A percentile compares a stretch with the other conserved stretches of the same genome.
These are phyloP conservation scores for Nothocercus nigrocapillus DNA, from an alignment of 2,113 vertebrate genomes.

Conservation along the genomic window DNA sequence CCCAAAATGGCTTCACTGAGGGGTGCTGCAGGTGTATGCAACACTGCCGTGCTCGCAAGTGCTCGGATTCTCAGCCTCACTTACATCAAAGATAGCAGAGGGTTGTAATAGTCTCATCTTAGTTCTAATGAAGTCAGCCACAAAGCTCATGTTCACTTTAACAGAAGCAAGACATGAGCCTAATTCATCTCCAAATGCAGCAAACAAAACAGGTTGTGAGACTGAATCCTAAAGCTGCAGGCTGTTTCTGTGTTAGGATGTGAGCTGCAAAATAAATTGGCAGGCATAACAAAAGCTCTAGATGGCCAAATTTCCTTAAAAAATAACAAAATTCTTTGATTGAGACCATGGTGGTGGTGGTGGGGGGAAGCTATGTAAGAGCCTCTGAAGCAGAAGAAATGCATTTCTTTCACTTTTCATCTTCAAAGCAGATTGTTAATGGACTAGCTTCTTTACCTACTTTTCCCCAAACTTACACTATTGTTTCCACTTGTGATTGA, in stretches of 20 bases:
- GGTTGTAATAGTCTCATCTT: neutral
- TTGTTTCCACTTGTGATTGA: neutral
- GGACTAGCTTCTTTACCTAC: neutral
- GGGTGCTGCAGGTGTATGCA: neutral
- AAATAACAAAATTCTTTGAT: neutral
- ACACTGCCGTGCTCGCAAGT: neutral
- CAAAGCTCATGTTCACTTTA: neutral
- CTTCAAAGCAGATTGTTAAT: neutral
- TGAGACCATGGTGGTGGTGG: neutral
- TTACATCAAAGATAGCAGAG: neutral
- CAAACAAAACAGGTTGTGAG: neutral
- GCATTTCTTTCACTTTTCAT: neutral
- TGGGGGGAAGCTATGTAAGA: neutral
- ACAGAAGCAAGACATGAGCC: neutral
- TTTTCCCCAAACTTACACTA: neutral
- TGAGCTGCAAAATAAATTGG: neutral
- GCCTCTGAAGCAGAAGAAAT: neutral
- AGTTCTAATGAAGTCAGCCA: neutral
- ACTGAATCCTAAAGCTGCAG: neutral
- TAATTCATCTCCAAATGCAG: neutral
- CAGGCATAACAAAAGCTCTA: neutral
- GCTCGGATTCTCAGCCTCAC: neutral
- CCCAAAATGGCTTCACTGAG: neutral
- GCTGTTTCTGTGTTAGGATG: neutral
- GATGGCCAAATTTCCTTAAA: neutral